A percentile compares a stretch with the other conserved stretches of the same genome.
These are phyloP conservation scores for Drosophila flavopinicola DNA, from an alignment of 2,888 invertebrate genomes.

Conservation along the genomic window DNA sequence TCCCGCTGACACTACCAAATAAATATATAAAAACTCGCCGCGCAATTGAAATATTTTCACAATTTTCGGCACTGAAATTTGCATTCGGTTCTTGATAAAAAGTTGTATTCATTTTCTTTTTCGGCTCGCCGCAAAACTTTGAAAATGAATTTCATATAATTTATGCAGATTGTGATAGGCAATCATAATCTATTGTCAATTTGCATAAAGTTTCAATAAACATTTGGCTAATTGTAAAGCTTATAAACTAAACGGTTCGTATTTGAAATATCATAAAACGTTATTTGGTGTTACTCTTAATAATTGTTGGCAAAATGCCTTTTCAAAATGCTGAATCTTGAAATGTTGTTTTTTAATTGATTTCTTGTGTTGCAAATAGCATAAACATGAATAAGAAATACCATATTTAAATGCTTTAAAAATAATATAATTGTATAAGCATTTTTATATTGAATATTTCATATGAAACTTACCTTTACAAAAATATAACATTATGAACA, in stretches of 20 bases:
- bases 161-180: conserved; percentile 41
- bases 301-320: no score
- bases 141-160: conserved; percentile 34
- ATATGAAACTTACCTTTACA: no score
- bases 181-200: conserved; percentile 14
- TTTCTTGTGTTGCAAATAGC: no score
- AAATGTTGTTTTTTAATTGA: no score
- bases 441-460: no score
- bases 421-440: no score
- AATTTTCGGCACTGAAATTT: conserved; percentile 33
- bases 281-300: no score
- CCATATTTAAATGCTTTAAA: no score
- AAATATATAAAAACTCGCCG: conserved; percentile 16
- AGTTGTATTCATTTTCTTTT: conserved; percentile 3
- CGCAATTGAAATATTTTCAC: conserved; percentile 40
- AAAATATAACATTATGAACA: no score
- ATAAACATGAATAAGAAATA: no score
- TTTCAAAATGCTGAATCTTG: no score
- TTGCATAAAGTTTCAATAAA: conserved; percentile 18
- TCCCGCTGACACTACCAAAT: conserved; percentile 2
- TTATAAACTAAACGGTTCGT: not conserved
- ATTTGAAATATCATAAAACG: not conserved
- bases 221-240: conserved; percentile 13
- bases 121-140: conserved; percentile 16
- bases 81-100: conserved; percentile 20